phyloP scores from a whole-genome alignment of 64 coral and sea anemone species.

The Montipora cactus region DNA sequence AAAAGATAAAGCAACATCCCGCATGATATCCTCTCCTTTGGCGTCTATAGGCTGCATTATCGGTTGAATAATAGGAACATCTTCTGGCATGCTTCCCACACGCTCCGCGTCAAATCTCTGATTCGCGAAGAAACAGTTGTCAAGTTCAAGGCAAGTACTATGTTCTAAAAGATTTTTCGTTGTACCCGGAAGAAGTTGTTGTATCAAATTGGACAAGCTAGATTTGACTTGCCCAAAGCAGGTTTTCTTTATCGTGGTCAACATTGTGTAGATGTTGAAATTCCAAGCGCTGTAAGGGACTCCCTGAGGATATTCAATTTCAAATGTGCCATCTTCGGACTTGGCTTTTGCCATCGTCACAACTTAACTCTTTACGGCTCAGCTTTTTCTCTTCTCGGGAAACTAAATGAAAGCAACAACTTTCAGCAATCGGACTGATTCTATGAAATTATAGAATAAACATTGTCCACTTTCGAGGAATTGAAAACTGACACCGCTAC shows the following conservation, averaged over 20 bases:
- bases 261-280: slow-evolving; percentile 65
- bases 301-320: slow-evolving; percentile 46
- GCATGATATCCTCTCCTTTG: slow-evolving; percentile 15
- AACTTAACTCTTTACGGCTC: not conserved
- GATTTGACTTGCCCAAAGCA: slow-evolving; percentile 46
- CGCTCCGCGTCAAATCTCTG: slow-evolving; percentile 39
- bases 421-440: too few relatives aligned
- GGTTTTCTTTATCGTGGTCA: slow-evolving; percentile 35
- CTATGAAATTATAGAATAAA: too few relatives aligned
- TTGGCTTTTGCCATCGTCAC: slow-evolving; percentile 16
- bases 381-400: too few relatives aligned
- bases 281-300: slow-evolving; percentile 64
- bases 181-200: slow-evolving; percentile 25
- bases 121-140: slow-evolving; percentile 50
- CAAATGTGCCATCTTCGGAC: slow-evolving; percentile 7
- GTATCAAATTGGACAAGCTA: not conserved
- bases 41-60: slow-evolving; percentile 42
- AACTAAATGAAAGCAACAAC: too few relatives aligned
- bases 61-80: slow-evolving; percentile 48
- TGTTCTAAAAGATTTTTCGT: slow-evolving; percentile 21
- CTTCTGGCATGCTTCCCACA: slow-evolving; percentile 60
- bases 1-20: slow-evolving; percentile 44
- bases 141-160: slow-evolving; percentile 19
- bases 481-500: too few relatives aligned
- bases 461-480: too few relatives aligned